These are phyloP conservation scores for Trisateles emortualis DNA, from an alignment of 2,888 invertebrate genomes.

Conservation along the genomic window DNA sequence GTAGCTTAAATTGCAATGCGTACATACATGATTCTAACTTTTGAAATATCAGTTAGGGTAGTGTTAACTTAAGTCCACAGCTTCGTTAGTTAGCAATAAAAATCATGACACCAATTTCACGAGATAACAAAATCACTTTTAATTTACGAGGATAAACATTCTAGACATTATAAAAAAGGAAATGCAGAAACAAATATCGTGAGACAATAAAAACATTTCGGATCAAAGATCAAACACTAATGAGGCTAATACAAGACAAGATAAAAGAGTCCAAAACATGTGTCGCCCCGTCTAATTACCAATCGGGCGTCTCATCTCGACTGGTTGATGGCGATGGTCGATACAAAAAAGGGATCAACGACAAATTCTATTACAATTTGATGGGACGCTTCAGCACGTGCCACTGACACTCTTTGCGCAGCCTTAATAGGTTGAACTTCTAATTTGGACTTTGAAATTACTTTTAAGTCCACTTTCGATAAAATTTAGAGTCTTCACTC, in stretches of 20 bases:
- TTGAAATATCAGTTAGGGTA: too few species aligned
- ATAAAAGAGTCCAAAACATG: slow-evolving; percentile 80
- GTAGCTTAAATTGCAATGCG: too few species aligned
- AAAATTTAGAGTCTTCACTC: too few species aligned
- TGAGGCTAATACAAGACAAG: slow-evolving; percentile 72
- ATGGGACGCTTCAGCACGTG: slow-evolving; percentile 73
- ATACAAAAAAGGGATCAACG: slow-evolving; percentile 74
- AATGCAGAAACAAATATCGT: slow-evolving; percentile 27
- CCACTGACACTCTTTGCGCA: slow-evolving; percentile 18
- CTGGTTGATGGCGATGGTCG: slow-evolving; percentile 34
- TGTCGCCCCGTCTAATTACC: slow-evolving; percentile 84
- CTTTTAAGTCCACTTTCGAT: too few species aligned
- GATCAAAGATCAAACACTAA: slow-evolving; percentile 55
- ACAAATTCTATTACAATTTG: slow-evolving; percentile 76
- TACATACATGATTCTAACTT: too few species aligned
- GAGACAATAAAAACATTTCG: slow-evolving; percentile 63
- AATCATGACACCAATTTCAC: neutral
- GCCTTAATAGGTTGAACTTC: too few species aligned
- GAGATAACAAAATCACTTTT: neutral
- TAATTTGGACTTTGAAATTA: too few species aligned
- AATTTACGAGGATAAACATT: neutral
- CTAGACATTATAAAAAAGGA: neutral
- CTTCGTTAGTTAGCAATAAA: too few species aligned
- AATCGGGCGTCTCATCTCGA: slow-evolving; percentile 79
- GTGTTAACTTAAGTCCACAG: too few species aligned